Base-by-base conservation (phyloP, 2,113 vertebrate genomes). In the Alexandromys fortis region DNA sequence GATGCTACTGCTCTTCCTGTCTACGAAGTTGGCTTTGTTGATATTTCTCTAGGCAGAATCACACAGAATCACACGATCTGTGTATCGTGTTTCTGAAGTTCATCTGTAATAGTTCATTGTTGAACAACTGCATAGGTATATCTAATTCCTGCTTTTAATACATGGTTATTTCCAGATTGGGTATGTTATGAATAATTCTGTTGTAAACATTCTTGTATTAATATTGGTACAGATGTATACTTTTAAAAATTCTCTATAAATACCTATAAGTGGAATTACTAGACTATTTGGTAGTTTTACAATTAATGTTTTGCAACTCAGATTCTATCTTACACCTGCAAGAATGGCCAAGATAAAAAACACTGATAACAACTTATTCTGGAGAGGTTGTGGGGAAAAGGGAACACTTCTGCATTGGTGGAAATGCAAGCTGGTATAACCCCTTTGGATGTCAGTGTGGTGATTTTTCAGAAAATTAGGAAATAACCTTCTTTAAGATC, bases 261-360 rank as follows among this genome's bases (percentile, higher is more conserved):
- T 81, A 55, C 12, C 11, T 88, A n/a, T 22, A 49, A 89, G 22
- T 86, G 30, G 61, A 97, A 86, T 89, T 79, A 30, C n/a, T 93
- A 21, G 35, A 16, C 65, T 21, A 94, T 58, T 94, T 90, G 76
- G 75, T 65, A 92, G n/a, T 95, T 96, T 88, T 75, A 83, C 42
- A 52, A 82, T 94, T 96, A 89, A 33, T 42, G 89, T 96, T 67
- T 86, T 73, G 19, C 19, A 21, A 58, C 58, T 58, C 58, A 58
- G 58, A 58, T 58, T 58, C 58, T 19, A 58, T 58, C 58, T 58
- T 58, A 58, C 6, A 58, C 58, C 58, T 58, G 19, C 5, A 58
- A 58, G 19, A 21, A 58, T 58, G 19, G 58, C 58, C 19, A 21
- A 58, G 19, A 21, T 58, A 19, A 58, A 58, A 58, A 58, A 58